phyloP scores from a whole-genome alignment of 2,888 invertebrate genomes.

The Heliconius erato region DNA sequence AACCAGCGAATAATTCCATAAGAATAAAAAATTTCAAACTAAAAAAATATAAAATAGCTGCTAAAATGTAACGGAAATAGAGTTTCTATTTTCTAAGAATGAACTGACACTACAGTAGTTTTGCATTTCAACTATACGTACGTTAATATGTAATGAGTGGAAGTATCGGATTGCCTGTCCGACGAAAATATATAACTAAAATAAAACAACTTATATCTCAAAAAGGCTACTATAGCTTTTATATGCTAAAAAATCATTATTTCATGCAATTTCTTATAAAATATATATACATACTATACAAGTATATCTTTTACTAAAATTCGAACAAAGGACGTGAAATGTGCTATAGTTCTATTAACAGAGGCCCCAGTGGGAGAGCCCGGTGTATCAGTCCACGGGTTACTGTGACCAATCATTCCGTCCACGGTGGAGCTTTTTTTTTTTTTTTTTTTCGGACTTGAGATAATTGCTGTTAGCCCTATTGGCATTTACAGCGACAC shows the following conservation, averaged over 20 bases:
- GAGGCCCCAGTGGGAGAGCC: neutral
- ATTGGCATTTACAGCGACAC: too few relatives aligned
- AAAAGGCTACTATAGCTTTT: neutral
- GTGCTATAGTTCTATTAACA: neutral
- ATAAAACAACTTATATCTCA: neutral
- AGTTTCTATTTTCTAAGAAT: neutral
- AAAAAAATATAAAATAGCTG: too few relatives aligned
- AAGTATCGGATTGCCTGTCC: neutral
- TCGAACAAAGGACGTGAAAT: neutral
- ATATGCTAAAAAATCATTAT: neutral
- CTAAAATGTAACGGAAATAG: neutral
- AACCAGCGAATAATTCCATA: too few relatives aligned
- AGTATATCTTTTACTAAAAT: neutral
- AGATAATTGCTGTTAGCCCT: too few relatives aligned
- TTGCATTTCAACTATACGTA: neutral
- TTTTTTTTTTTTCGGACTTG: too few relatives aligned
- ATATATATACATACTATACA: neutral
- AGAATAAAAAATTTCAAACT: too few relatives aligned
- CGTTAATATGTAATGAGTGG: neutral
- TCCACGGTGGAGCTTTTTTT: neutral
- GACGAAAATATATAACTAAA: too few relatives aligned
- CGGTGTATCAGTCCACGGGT: neutral
- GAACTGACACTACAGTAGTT: neutral
- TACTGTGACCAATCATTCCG: conserved; percentile 4
- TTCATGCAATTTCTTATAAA: too few relatives aligned